Evolutionary conservation across 2,113 vertebrate genomes (phyloP).

Genomic region (Rhinoderma darwinii): DNA sequence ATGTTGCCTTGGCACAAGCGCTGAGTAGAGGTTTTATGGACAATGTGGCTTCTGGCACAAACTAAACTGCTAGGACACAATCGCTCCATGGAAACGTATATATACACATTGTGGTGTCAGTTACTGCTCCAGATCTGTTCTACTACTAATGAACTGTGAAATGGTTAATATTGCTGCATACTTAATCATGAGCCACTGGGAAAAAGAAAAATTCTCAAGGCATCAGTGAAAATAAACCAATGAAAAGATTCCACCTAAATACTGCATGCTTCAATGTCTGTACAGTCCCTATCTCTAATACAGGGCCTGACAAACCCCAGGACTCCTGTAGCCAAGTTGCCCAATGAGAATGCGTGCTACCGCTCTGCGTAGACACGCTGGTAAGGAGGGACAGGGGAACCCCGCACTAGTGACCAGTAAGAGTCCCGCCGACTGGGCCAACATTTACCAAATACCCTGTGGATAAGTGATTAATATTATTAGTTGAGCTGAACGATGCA

Average conservation of each 20-base stretch:
- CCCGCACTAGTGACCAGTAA: too few relatives aligned
- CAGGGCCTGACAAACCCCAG: neutral
- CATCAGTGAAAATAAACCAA: neutral
- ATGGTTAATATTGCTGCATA: neutral
- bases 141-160: neutral
- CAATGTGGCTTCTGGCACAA: neutral
- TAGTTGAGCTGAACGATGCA: too few relatives aligned
- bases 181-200: neutral
- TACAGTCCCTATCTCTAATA: neutral
- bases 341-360: too few relatives aligned
- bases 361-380: too few relatives aligned
- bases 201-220: neutral
- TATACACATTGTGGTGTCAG: neutral
- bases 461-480: too few relatives aligned
- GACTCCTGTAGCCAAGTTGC: too few relatives aligned
- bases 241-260: too few relatives aligned
- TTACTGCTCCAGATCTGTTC: neutral
- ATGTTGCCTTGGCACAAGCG: neutral
- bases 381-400: too few relatives aligned
- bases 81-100: neutral
- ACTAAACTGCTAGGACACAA: neutral
- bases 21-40: neutral
- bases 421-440: too few relatives aligned
- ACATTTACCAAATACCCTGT: too few relatives aligned
- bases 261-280: neutral